A percentile compares a stretch with the other conserved stretches of the same genome.
phyloP scores from a whole-genome alignment of 35 echinoderm and acorn worm species.

The Anneissia japonica region DNA sequence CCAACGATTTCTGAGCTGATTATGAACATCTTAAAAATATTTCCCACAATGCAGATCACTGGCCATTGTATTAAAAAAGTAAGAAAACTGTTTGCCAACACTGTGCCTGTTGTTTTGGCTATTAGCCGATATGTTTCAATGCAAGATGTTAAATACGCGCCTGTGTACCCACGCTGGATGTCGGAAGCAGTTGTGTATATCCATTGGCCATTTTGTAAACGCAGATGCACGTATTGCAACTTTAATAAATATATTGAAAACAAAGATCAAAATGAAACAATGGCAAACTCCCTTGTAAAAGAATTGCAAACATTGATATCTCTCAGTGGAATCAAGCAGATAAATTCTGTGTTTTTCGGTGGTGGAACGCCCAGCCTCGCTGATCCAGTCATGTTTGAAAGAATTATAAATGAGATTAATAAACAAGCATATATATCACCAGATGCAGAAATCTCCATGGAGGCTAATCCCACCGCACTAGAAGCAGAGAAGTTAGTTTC shows the following conservation, averaged over 20 bases:
- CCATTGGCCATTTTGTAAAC: conserved; percentile 92
- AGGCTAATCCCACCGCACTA: conserved; percentile 78
- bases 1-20: too few species aligned
- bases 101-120: too few species aligned
- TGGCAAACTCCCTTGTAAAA: conserved; percentile 49
- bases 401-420: conserved; percentile 48
- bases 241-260: conserved; percentile 86
- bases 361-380: conserved; percentile 91
- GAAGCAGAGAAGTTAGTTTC: conserved; percentile 40
- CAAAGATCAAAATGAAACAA: conserved; percentile 50
- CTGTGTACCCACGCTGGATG: not conserved
- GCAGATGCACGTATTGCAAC: conserved; percentile 83
- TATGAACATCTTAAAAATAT: too few species aligned
- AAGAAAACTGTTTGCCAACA: too few species aligned
- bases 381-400: conserved; percentile 38
- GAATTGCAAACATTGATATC: conserved; percentile 57
- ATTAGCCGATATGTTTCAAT: too few species aligned
- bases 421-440: conserved; percentile 2
- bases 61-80: too few species aligned
- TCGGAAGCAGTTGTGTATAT: conserved; percentile 66
- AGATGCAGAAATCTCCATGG: conserved; percentile 67
- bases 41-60: too few species aligned
- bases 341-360: conserved; percentile 88
- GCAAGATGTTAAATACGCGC: not conserved
- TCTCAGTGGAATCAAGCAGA: conserved; percentile 50